A percentile compares a stretch with the other conserved stretches of the same genome.
These are phyloP conservation scores for Liasis olivaceus DNA, from an alignment of 2,797 vertebrate genomes.

Conservation along the genomic window DNA sequence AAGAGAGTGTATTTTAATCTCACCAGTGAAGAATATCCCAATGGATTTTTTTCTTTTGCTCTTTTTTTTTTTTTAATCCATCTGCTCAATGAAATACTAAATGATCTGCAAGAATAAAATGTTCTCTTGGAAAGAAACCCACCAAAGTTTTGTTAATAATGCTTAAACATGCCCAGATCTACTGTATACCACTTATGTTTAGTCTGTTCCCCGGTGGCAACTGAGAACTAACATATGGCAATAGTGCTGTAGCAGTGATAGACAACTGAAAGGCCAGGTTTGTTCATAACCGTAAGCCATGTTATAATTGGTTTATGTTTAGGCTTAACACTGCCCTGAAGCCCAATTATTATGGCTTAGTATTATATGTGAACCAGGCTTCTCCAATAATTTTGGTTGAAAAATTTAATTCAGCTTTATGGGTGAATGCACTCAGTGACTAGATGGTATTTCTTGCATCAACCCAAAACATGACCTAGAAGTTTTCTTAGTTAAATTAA, in stretches of 20 bases:
- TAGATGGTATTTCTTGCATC: not conserved
- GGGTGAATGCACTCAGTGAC: not conserved
- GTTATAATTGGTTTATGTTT: not conserved
- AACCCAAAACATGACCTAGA: not conserved
- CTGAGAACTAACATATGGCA: not conserved
- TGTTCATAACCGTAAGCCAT: not conserved
- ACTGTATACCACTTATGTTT: not conserved
- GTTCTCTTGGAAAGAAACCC: not conserved
- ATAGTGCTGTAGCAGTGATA: not conserved
- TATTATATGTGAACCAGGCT: not conserved
- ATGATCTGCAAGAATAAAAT: conserved; percentile 28
- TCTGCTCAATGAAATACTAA: conserved; percentile 57
- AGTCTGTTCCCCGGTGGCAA: not conserved
- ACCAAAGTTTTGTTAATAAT: conserved; percentile 46
- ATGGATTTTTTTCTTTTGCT: conserved; percentile 1
- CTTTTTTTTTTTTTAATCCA: conserved; percentile 19
- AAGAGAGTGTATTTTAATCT: conserved; percentile 44
- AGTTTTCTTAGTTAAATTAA: not conserved
- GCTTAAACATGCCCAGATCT: not conserved
- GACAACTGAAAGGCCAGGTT: not conserved
- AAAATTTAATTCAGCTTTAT: not conserved
- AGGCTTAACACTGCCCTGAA: not conserved
- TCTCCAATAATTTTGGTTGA: not conserved
- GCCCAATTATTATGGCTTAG: not conserved
- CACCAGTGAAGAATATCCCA: conserved; percentile 47